These are phyloP conservation scores for Diphyllodes magnificus DNA, from an alignment of 2,113 vertebrate genomes.

Conservation along the genomic window DNA sequence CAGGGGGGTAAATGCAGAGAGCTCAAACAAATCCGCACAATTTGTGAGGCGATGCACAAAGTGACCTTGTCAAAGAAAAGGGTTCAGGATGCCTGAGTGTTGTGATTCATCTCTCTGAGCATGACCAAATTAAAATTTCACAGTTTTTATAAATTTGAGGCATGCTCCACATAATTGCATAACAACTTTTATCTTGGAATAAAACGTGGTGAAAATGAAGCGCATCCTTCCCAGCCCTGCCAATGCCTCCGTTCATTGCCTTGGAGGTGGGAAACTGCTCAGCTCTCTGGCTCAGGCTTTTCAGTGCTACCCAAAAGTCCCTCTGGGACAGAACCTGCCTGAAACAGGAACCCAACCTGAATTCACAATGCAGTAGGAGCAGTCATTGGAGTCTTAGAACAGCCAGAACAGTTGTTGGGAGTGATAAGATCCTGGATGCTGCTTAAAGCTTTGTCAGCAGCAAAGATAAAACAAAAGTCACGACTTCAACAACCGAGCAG, in stretches of 20 bases:
- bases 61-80: not conserved
- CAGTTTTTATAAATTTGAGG: conserved; percentile 15
- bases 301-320: not conserved
- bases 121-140: conserved; percentile 35
- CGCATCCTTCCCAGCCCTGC: not conserved
- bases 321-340: not conserved
- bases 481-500: fast-evolving
- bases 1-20: not conserved
- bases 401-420: not conserved
- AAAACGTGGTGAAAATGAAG: not conserved
- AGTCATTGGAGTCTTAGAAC: not conserved
- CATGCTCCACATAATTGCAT: conserved; percentile 19
- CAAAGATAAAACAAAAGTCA: not conserved
- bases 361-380: not conserved
- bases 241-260: not conserved
- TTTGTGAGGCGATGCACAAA: not conserved
- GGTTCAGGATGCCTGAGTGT: not conserved
- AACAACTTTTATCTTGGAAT: conserved; percentile 9
- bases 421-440: not conserved
- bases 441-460: not conserved
- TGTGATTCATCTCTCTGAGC: conserved; percentile 29
- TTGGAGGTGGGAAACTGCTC: not conserved
- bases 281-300: not conserved
- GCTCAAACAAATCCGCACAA: not conserved
- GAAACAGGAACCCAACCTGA: not conserved